Conservation (phyloP, 1,140 invertebrate species). For the Pristionchus pacificus region DNA sequence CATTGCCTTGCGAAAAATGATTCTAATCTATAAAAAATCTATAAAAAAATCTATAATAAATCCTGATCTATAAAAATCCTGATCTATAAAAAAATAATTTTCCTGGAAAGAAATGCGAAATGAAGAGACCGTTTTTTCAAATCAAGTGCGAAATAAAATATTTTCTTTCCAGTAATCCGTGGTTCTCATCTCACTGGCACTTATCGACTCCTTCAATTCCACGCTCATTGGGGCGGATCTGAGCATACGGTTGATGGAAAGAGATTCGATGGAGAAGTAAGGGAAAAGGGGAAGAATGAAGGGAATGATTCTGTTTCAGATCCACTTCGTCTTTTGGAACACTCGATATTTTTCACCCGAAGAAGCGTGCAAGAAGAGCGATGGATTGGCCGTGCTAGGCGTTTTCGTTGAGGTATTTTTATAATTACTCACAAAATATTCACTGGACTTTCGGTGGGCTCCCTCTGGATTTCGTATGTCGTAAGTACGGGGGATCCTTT, state of each 20-base stretch:
- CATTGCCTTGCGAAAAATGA: too few relatives aligned
- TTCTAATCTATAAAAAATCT: too few relatives aligned
- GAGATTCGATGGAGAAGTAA: constrained; percentile 24
- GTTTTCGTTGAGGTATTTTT: constrained; percentile 69
- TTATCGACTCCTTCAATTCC: constrained; percentile 27
- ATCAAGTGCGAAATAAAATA: not conserved
- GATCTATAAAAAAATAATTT: too few relatives aligned
- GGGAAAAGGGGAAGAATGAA: not conserved
- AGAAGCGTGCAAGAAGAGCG: constrained; percentile 63
- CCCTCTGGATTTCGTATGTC: too few relatives aligned
- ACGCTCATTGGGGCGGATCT: constrained; percentile 35
- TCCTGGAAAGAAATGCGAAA: too few relatives aligned
- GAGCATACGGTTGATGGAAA: constrained; percentile 36
- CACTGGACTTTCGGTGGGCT: too few relatives aligned
- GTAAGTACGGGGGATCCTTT: too few relatives aligned
- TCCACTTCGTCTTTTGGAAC: constrained; percentile 70
- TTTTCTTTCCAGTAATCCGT: constrained; percentile 20
- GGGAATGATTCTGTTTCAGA: constrained; percentile 6
- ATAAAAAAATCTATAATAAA: too few relatives aligned
- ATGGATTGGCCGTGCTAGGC: constrained; percentile 70
- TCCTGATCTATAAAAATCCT: too few relatives aligned
- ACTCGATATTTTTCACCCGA: constrained; percentile 63
- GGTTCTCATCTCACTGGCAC: constrained; percentile 22
- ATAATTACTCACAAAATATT: too few relatives aligned
- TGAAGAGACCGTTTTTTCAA: not conserved